Base-by-base conservation (phyloP, 2,113 vertebrate species). In the Syngnathus floridae region DNA sequence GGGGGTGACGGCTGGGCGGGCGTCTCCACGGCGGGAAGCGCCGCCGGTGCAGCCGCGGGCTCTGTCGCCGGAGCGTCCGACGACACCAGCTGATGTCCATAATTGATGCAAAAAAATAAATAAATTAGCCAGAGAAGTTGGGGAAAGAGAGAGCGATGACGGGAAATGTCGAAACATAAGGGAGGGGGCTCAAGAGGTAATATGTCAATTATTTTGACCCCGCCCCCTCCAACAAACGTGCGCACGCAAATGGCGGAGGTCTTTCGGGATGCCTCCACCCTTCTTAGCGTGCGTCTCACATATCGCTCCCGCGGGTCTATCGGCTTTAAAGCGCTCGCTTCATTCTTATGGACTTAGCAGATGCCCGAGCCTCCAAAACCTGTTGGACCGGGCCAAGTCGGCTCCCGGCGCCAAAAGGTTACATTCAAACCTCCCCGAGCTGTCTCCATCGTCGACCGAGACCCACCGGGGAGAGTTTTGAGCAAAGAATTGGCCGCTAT, bases 41-140 rank as follows among this genome's bases (percentile, higher is more conserved):
- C 87, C 0, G 86, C 83, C 22, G 90, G 81, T 31, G 26, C 26
- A 0, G 80, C 6, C 3, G 59, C 79, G 9, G 79, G 61, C 69
- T 94, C 93, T 0, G 90, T 75, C 55, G 77, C 71, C 21, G 61
- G 86, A 62, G 83, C 85, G 83, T 95, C 94, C 11, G 94, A 94
- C 35, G 94, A 96, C 49, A 95, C 94, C 71, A 96, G 69, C 94
- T 96, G 68, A 7, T 17, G 22, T 8, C 26, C 26, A 31, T 3
- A 31, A 31, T 31, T 31, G 26, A 31, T 31, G 26, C 26, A n/a
- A 26, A 21, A 16, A 55, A 51, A 2, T 62, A 11, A 26, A 35
- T 10, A 56, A 63, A n/a, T 36, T 49, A 17, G 57, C 13, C 58
- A 13, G 22, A 58, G 8, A 19, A 75, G 59, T 69, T 58, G 64